These are phyloP conservation scores for Nematostella vectensis DNA, from an alignment of 92 coral and sea anemone species.

Conservation along the genomic window DNA sequence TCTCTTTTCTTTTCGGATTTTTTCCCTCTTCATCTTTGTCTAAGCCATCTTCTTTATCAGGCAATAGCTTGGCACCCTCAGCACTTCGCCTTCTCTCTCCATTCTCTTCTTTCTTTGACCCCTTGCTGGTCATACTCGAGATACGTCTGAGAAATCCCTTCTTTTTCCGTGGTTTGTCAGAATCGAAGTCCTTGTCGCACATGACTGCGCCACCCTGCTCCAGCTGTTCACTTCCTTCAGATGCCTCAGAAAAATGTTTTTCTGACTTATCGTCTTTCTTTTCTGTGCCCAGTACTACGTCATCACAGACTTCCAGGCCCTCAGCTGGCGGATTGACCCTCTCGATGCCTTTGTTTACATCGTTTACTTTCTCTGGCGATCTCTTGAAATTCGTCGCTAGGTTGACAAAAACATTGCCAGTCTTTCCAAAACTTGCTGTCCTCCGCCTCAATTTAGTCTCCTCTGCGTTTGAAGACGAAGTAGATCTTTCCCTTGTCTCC, in stretches of 20 bases:
- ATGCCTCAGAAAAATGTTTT: not conserved
- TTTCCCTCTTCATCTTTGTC: constrained; percentile 9
- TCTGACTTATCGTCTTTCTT: not conserved
- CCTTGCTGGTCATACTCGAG: constrained; percentile 12
- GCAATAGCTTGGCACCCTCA: constrained; percentile 15
- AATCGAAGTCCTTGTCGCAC: constrained; percentile 1
- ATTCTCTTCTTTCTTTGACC: constrained; percentile 4
- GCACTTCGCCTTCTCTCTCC: constrained; percentile 1
- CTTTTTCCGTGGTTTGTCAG: constrained; percentile 13
- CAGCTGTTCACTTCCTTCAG: not conserved
- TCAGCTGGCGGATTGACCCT: not conserved
- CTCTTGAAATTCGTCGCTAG: not conserved
- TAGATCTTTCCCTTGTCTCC: not conserved
- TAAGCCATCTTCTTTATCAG: not conserved
- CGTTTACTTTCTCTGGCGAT: not conserved
- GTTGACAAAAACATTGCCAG: not conserved
- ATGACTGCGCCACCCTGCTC: constrained; percentile 9
- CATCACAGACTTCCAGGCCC: not conserved
- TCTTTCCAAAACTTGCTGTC: not conserved
- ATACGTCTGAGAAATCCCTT: constrained; percentile 20
- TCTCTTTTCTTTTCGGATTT: constrained; percentile 14
- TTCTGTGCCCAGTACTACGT: too few relatives aligned
- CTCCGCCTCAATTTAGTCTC: not conserved
- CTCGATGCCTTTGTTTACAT: not conserved
- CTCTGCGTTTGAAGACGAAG: not conserved